Evolutionary conservation across 2,113 vertebrate species (phyloP), one percentile per base, ranked within the genome.

Genomic region (Neomonachus schauinslandi): DNA sequence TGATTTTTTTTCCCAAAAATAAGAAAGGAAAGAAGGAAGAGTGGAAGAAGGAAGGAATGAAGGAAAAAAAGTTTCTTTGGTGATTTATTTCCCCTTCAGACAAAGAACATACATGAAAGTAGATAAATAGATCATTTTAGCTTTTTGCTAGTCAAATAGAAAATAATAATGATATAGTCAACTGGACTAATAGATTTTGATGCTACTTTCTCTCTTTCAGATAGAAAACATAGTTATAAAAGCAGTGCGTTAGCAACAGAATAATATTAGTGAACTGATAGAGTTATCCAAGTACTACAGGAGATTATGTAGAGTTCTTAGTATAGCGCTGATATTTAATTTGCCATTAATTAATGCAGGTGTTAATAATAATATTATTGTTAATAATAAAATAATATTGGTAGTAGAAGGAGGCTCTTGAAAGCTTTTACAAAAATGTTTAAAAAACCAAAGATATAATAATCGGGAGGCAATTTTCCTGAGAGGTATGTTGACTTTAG

Each of bases 81-180:
- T 79, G 86, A 93, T 92, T 65, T 79, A 95, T 82, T 94, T 92
- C n/a, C 4, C 69, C 53, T 69, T 92, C 7, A 93, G 97, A 97
- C 83, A 51, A 92, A 97, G 39, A 97, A 93, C 96, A 95, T 39
- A 96, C 26, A 93, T 96, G 84, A 96, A 97, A 94, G 1, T 28
- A 57, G 14, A 53, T 57, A 59, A 82, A 18, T 15, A 53, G 10
- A 53, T 26, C 46, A 83, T 53, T 89, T 51, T 79, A 61, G 21
- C 13, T 93, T 91, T 86, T 77, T 85, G 21, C 7, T n/a, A 46
- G 21, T 87, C 16, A 93, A 94, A 53, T 19, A 87, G 24, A 94
- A 97, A 94, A 85, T 89, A 63, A 82, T 26, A 89, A 53, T 65
- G 24, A 72, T 63, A 33, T 18, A 46, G 4, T 79, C 49, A 84